Conservation (phyloP, 2,888 invertebrate genomes). For the Dolomedes plantarius region DNA sequence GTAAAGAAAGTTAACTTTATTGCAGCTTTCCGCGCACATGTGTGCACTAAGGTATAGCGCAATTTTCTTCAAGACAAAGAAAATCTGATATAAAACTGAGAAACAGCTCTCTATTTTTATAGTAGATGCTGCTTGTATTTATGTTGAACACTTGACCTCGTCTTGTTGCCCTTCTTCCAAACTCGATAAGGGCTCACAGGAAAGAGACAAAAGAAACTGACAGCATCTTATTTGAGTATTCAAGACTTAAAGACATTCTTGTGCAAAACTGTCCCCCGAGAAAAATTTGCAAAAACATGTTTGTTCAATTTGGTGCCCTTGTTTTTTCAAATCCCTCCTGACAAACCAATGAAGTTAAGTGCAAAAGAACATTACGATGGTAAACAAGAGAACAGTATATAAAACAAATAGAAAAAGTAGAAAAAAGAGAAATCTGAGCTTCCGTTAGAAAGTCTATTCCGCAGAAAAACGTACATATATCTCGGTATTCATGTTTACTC, state of each 20-base stretch:
- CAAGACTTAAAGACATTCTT: neutral
- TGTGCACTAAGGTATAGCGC: no score
- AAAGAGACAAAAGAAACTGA: neutral
- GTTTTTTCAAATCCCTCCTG: slow-evolving; percentile 30
- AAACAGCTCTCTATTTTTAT: no score
- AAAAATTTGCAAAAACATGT: slow-evolving; percentile 38
- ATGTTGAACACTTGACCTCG: no score
- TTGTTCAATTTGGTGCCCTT: slow-evolving; percentile 30
- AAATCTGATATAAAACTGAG: no score
- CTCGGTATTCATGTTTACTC: neutral
- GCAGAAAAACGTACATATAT: neutral
- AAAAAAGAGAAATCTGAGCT: neutral
- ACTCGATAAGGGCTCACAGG: neutral
- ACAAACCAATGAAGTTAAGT: slow-evolving; percentile 38
- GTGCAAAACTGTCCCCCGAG: slow-evolving; percentile 27
- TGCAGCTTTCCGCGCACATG: no score
- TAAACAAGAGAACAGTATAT: neutral
- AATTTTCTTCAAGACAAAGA: no score
- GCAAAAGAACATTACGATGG: slow-evolving; percentile 38
- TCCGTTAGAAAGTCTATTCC: neutral
- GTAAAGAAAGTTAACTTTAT: no score
- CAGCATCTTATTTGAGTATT: neutral
- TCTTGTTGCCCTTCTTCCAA: neutral
- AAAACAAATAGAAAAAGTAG: neutral
- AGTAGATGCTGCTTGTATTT: no score